Evolutionary conservation across 2,113 vertebrate genomes (phyloP).

Genomic region (Piaya cayana): DNA sequence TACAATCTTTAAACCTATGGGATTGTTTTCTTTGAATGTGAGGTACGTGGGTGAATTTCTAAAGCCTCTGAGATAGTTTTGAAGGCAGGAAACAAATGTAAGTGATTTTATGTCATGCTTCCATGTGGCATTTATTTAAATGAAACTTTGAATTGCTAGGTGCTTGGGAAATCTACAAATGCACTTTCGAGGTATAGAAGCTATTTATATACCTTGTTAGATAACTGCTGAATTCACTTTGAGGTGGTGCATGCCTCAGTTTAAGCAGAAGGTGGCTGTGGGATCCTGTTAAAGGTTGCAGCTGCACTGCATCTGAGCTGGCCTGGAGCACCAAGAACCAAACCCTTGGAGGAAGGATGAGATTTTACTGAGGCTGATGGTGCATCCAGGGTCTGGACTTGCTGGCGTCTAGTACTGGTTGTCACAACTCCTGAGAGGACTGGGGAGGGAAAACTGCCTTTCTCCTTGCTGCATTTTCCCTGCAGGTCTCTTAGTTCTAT

Average conservation of each 20-base stretch:
- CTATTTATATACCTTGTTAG: not conserved
- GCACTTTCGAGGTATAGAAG: not conserved
- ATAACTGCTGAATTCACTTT: not conserved
- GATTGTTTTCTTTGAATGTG: conserved; percentile 6
- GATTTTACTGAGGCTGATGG: not conserved
- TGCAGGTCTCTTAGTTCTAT: not conserved
- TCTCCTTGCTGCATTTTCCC: not conserved
- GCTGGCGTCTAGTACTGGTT: accelerated
- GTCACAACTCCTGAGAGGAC: not conserved
- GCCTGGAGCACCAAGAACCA: not conserved
- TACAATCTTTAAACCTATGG: not conserved
- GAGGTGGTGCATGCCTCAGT: not conserved
- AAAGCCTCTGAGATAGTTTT: not conserved
- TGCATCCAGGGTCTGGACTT: not conserved
- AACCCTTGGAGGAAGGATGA: accelerated
- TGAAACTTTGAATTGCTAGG: not conserved
- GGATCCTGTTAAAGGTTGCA: not conserved
- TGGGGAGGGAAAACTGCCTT: not conserved
- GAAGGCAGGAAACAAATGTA: not conserved
- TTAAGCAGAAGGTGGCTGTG: not conserved
- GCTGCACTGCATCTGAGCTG: accelerated
- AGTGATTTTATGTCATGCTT: not conserved
- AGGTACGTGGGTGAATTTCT: not conserved
- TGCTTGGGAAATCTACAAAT: not conserved
- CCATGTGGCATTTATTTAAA: not conserved